Percentiles rank a stretch among this genome's conserved stretches.
Evolutionary conservation across 2,888 invertebrate genomes (phyloP).

Genomic region (Drosophila paranaensis): DNA sequence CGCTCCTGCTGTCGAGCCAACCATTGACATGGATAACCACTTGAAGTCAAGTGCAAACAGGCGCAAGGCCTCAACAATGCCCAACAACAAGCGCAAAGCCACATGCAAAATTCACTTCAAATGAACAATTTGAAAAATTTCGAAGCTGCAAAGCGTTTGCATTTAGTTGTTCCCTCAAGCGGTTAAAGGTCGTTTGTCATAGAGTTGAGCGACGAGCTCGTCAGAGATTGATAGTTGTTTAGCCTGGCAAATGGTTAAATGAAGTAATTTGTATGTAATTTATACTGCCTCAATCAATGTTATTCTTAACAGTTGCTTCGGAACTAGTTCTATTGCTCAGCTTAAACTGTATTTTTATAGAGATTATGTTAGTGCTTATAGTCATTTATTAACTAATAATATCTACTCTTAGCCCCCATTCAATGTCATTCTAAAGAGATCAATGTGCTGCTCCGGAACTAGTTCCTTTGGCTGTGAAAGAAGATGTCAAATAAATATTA

Average conservation of each 20-base stretch:
- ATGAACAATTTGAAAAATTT: constrained; percentile 14
- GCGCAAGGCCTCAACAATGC: constrained; percentile 35
- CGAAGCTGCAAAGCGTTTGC: constrained; percentile 3
- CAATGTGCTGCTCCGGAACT: no score
- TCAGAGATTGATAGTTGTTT: constrained; percentile 13
- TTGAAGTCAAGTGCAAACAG: constrained; percentile 67
- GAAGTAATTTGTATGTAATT: not conserved
- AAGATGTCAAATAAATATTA: no score
- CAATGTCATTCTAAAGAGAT: no score
- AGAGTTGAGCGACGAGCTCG: not conserved
- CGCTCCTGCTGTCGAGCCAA: constrained; percentile 36
- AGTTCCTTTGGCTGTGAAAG: no score
- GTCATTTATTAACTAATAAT: no score
- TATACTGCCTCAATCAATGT: no score
- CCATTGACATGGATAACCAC: constrained; percentile 80
- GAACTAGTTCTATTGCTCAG: no score
- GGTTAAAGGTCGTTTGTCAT: constrained; percentile 10
- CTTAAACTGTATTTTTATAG: no score
- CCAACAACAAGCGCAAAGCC: constrained; percentile 27
- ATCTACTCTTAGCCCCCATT: no score
- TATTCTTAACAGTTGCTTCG: no score
- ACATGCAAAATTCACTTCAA: constrained; percentile 32
- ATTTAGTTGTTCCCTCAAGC: not conserved
- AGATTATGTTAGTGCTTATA: no score
- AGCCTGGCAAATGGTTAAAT: not conserved